Conservation (phyloP, 30 jellyfish, hydroid and myxozoan species). For the Aurelia sp. region DNA sequence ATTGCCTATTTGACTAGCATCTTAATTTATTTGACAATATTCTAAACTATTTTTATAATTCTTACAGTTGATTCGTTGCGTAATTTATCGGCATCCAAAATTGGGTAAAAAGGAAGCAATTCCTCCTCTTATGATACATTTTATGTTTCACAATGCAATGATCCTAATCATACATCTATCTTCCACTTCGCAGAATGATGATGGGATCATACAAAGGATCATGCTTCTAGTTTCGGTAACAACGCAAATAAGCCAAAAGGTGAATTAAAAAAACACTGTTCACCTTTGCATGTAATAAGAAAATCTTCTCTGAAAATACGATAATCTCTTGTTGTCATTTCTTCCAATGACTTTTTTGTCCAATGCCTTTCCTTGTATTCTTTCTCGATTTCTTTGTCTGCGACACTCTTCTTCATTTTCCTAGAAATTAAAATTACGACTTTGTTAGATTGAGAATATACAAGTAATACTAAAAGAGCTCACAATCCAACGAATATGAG, state of each 20-base stretch:
- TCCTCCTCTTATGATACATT: no score
- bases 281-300: conserved; percentile 93
- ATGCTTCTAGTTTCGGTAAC: not conserved
- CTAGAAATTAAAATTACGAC: conserved; percentile 29
- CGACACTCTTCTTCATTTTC: conserved; percentile 64
- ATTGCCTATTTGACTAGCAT: no score
- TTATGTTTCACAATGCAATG: no score
- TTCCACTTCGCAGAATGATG: not conserved
- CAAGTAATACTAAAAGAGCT: no score
- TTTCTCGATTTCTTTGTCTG: conserved; percentile 80
- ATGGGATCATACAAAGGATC: not conserved
- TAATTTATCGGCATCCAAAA: no score
- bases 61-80: no score
- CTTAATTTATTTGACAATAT: no score
- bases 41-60: no score
- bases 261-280: not conserved
- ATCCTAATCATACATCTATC: no score
- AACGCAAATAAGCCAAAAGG: not conserved
- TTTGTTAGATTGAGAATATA: not conserved
- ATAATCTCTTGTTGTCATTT: conserved; percentile 97
- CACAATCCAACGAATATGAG: no score
- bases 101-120: no score
- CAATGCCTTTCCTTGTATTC: conserved; percentile 97
- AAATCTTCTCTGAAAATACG: conserved; percentile 98
- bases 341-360: conserved; percentile 87